Evolutionary conservation across 2,888 invertebrate genomes (phyloP).

Genomic region (Cheilosia scutellata): DNA sequence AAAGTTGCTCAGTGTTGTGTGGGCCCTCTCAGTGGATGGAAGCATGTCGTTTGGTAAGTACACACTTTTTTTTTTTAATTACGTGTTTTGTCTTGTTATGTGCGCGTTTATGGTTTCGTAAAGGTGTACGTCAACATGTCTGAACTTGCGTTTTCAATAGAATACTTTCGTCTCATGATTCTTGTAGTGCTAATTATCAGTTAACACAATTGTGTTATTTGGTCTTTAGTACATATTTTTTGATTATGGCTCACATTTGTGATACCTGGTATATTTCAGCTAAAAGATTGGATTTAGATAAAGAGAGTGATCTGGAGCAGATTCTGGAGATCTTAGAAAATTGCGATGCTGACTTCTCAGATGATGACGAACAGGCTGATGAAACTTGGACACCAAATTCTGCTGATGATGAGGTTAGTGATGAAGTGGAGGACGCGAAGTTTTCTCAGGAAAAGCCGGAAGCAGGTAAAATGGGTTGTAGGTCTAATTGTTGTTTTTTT

Average conservation of each 20-base stretch:
- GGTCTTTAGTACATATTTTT: background rate
- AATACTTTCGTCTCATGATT: background rate
- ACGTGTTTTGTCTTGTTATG: slow-evolving; percentile 3
- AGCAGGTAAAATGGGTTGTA: slow-evolving; percentile 17
- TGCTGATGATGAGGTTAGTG: slow-evolving; percentile 2
- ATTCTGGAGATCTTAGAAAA: slow-evolving; percentile 2
- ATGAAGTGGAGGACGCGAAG: no score
- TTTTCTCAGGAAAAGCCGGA: no score
- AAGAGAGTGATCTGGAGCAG: slow-evolving; percentile 4
- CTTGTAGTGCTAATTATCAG: slow-evolving; percentile 1
- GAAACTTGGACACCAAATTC: slow-evolving; percentile 1
- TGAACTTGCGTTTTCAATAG: background rate
- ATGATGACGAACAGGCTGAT: slow-evolving; percentile 6
- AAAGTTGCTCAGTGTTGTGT: no score
- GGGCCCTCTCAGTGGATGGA: no score
- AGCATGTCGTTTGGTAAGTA: slow-evolving; percentile 1
- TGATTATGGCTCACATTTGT: slow-evolving; percentile 6
- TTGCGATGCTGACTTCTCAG: background rate
- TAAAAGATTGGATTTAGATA: slow-evolving; percentile 1
- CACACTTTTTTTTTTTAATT: background rate
- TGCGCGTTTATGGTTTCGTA: background rate
- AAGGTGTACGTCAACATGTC: background rate
- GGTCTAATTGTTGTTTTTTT: background rate
- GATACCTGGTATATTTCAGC: background rate
- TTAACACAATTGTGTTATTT: background rate